These are phyloP conservation scores for Conomelus anceps DNA, from an alignment of 2,888 invertebrate genomes.

Conservation along the genomic window DNA sequence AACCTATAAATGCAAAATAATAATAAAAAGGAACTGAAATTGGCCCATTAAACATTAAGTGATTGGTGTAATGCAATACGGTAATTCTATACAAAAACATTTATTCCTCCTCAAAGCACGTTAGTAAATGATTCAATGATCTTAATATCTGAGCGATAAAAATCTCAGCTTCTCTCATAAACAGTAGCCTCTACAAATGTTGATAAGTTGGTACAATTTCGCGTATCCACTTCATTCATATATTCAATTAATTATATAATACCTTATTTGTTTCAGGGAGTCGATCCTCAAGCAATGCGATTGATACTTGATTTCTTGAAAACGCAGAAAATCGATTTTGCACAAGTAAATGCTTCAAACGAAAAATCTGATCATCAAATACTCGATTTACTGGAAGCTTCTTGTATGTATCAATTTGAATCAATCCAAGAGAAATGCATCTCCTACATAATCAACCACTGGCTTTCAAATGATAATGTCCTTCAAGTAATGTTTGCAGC, in stretches of 20 bases:
- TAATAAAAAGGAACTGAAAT: too few species aligned
- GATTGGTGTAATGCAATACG: too few species aligned
- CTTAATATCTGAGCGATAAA: too few species aligned
- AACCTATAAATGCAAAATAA: too few species aligned
- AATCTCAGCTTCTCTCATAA: too few species aligned
- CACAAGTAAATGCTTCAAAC: neutral
- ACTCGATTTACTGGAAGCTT: slow-evolving; percentile 21
- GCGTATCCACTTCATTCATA: neutral
- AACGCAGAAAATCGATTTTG: slow-evolving; percentile 15
- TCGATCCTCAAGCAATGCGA: slow-evolving; percentile 17
- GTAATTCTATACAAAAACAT: too few species aligned
- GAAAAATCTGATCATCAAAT: neutral
- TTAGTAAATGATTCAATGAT: too few species aligned
- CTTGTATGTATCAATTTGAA: slow-evolving; percentile 22
- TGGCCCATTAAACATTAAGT: too few species aligned
- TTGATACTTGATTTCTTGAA: slow-evolving; percentile 12
- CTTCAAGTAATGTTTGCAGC: slow-evolving; percentile 10
- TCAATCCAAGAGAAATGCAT: slow-evolving; percentile 16
- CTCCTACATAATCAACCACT: slow-evolving; percentile 16
- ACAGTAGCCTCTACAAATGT: too few species aligned
- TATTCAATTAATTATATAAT: neutral
- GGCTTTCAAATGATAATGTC: slow-evolving; percentile 20
- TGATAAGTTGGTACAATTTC: too few species aligned
- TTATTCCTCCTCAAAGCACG: too few species aligned
- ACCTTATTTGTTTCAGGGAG: slow-evolving; percentile 15